These are phyloP conservation scores for Chrysocyon brachyurus DNA, from an alignment of 2,797 vertebrate species.

Conservation along the genomic window DNA sequence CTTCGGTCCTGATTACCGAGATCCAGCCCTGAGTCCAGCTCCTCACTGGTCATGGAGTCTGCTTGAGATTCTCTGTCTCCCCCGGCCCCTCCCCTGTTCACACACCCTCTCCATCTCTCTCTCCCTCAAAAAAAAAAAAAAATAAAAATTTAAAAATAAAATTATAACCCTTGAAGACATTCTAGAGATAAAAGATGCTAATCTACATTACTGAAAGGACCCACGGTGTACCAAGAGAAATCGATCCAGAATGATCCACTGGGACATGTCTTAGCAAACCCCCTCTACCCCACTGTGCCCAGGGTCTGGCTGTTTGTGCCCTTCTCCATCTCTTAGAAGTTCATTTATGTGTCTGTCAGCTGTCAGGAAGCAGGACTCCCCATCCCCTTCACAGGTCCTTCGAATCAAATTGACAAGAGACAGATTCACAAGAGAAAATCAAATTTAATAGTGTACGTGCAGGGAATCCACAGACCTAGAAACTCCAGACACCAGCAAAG, in stretches of 20 bases:
- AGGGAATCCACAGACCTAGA: background rate
- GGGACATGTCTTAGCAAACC: background rate
- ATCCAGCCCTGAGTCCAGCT: background rate
- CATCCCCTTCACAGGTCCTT: background rate
- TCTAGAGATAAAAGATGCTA: background rate
- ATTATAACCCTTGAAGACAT: background rate
- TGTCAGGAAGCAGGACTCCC: background rate
- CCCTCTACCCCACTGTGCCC: background rate
- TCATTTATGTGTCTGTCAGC: fast-evolving
- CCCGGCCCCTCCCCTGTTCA: background rate
- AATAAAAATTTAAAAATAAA: background rate
- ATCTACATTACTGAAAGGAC: background rate
- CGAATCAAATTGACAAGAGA: background rate
- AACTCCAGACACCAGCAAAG: background rate
- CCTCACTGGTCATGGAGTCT: background rate
- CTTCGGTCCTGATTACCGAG: background rate
- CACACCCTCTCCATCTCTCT: background rate
- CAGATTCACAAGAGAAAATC: background rate
- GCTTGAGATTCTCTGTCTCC: background rate
- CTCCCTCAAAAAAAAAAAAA: background rate
- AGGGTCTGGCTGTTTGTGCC: background rate
- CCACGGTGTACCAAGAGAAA: background rate
- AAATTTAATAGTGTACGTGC: background rate
- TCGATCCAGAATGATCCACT: background rate
- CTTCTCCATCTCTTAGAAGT: background rate